These are phyloP conservation scores for Epinephelus coioides DNA, from an alignment of 2,797 vertebrate genomes.

Conservation along the genomic window DNA sequence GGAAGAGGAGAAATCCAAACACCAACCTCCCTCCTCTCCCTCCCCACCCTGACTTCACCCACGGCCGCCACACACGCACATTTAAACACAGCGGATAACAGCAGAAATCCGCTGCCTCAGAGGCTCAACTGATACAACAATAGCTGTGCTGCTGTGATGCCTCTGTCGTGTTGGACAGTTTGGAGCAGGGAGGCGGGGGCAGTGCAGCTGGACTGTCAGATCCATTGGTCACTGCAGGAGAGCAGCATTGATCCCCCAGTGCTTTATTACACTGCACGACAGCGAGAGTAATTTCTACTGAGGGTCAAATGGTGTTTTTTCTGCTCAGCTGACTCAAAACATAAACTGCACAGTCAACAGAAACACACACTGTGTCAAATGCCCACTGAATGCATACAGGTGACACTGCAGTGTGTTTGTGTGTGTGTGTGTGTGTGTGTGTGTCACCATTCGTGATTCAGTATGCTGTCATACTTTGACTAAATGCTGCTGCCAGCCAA, in stretches of 20 bases:
- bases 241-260: slow-evolving; percentile 30
- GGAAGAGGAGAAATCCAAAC: slow-evolving; percentile 42
- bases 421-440: background rate
- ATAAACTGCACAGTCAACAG: background rate
- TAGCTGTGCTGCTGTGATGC: slow-evolving; percentile 39
- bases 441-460: slow-evolving; percentile 9
- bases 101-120: slow-evolving; percentile 50
- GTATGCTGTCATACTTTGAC: slow-evolving; percentile 21
- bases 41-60: slow-evolving; percentile 1
- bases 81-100: slow-evolving; percentile 46
- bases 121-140: slow-evolving; percentile 26
- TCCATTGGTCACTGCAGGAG: slow-evolving; percentile 40
- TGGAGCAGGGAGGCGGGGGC: background rate
- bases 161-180: slow-evolving; percentile 42
- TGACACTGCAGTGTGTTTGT: slow-evolving; percentile 2
- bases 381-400: background rate
- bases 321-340: slow-evolving; percentile 20
- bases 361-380: slow-evolving; percentile 8
- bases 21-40: slow-evolving; percentile 1
- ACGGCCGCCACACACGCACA: background rate
- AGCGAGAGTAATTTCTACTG: slow-evolving; percentile 3
- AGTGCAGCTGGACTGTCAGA: slow-evolving; percentile 50
- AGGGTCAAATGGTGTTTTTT: slow-evolving; percentile 24
- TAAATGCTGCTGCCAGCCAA: background rate
- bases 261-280: background rate